Conservation (phyloP, 2,113 vertebrate genomes). For the Cnemophilus loriae region DNA sequence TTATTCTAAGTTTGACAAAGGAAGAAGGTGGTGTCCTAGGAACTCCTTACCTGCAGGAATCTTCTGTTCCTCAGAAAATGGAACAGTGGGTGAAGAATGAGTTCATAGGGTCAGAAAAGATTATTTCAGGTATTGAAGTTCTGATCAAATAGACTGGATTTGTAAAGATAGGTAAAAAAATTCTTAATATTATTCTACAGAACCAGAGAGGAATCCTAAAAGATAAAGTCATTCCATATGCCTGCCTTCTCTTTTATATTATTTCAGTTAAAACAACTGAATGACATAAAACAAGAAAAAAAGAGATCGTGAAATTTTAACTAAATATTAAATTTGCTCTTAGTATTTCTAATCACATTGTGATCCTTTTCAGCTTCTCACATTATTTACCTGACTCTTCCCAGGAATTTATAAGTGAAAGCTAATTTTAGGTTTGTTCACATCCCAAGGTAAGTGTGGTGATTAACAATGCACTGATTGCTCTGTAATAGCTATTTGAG, state of each 20-base stretch:
- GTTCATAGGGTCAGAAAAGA: not conserved
- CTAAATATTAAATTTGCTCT: not conserved
- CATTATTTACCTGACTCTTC: not conserved
- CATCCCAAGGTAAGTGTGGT: not conserved
- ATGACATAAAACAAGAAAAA: not conserved
- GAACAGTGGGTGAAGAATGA: not conserved
- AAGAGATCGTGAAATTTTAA: not conserved
- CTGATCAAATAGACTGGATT: not conserved
- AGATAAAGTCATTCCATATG: not conserved
- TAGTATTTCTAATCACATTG: not conserved
- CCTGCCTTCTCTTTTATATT: not conserved
- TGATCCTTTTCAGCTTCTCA: not conserved
- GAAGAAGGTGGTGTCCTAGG: not conserved
- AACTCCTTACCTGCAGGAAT: not conserved
- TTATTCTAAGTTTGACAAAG: not conserved
- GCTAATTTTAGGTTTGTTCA: not conserved
- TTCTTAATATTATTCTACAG: not conserved
- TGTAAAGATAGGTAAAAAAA: not conserved
- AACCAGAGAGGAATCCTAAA: not conserved
- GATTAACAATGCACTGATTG: not conserved
- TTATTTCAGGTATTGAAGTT: not conserved
- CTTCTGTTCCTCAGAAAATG: not conserved
- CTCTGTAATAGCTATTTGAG: not conserved
- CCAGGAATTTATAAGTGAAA: not conserved
- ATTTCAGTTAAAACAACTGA: not conserved